Evolutionary conservation across 2,888 invertebrate species (phyloP).

Genomic region (Tetragonula carbonaria): DNA sequence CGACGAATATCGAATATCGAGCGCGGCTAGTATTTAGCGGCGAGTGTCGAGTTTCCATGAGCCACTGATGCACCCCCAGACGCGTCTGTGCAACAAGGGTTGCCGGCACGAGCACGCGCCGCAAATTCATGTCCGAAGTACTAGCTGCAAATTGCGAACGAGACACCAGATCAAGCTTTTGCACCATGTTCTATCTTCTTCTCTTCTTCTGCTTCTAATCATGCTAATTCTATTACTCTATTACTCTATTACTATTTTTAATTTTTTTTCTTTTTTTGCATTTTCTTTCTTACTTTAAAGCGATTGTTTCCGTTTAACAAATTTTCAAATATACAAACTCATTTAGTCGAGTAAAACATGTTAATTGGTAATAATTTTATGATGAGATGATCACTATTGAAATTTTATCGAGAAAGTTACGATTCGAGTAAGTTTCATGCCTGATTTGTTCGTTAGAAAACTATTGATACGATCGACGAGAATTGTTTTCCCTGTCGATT

Average conservation of each 20-base stretch:
- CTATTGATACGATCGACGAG: not conserved
- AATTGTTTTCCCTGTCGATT: not conserved
- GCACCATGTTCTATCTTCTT: not conserved
- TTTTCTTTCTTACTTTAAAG: not conserved
- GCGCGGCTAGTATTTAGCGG: conserved; percentile 58
- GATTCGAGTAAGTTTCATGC: not conserved
- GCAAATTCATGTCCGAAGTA: conserved; percentile 50
- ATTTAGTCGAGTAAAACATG: not conserved
- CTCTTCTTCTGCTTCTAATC: not conserved
- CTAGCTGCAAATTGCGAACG: conserved; percentile 57
- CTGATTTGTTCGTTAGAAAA: not conserved
- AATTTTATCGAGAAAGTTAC: not conserved
- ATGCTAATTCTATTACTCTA: not conserved
- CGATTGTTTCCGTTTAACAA: not conserved
- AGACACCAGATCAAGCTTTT: conserved; percentile 49
- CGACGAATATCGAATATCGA: conserved; percentile 64
- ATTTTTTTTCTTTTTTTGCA: no score
- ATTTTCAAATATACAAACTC: no score
- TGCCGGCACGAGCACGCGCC: conserved; percentile 5
- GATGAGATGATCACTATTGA: no score
- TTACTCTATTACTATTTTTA: not conserved
- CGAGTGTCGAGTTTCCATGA: conserved; percentile 58
- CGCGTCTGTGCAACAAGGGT: conserved; percentile 14
- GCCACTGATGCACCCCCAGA: conserved; percentile 36
- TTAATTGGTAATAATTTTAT: no score